Evolutionary conservation across 2,888 invertebrate species (phyloP).

Genomic region (Acanthosepion lycidas): DNA sequence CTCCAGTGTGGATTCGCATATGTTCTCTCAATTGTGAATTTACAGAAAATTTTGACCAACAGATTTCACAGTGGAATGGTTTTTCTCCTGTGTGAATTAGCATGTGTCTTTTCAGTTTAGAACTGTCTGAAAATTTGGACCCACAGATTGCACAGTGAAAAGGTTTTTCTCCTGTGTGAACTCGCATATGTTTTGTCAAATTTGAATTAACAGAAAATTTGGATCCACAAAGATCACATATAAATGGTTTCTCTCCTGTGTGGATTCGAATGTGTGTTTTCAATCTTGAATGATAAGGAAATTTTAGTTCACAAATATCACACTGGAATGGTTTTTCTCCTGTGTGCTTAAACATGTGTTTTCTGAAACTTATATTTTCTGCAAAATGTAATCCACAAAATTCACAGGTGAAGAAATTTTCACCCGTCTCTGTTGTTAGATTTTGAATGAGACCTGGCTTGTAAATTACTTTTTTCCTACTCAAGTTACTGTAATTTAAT

Average conservation of each 20-base stretch:
- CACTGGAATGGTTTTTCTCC: constrained; percentile 37
- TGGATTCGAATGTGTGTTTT: not conserved
- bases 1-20: not conserved
- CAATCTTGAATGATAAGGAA: not conserved
- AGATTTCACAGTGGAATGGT: not conserved
- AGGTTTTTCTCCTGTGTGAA: constrained; percentile 24
- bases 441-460: too few species aligned
- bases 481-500: too few species aligned
- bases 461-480: too few species aligned
- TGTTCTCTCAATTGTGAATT: not conserved
- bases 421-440: too few species aligned
- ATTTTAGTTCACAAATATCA: constrained; percentile 4
- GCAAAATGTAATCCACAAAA: too few species aligned
- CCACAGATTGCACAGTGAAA: not conserved
- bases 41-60: not conserved
- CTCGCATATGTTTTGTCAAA: not conserved
- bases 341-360: constrained; percentile 22
- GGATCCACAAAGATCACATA: not conserved
- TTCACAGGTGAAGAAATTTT: too few species aligned
- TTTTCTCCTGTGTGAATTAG: not conserved
- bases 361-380: not conserved
- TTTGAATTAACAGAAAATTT: not conserved
- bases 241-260: not conserved
- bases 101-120: not conserved
- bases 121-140: not conserved